Evolutionary conservation across 2,797 vertebrate genomes (phyloP), one percentile per base, ranked within the genome.

Genomic region (Sebastes trivittatus): DNA sequence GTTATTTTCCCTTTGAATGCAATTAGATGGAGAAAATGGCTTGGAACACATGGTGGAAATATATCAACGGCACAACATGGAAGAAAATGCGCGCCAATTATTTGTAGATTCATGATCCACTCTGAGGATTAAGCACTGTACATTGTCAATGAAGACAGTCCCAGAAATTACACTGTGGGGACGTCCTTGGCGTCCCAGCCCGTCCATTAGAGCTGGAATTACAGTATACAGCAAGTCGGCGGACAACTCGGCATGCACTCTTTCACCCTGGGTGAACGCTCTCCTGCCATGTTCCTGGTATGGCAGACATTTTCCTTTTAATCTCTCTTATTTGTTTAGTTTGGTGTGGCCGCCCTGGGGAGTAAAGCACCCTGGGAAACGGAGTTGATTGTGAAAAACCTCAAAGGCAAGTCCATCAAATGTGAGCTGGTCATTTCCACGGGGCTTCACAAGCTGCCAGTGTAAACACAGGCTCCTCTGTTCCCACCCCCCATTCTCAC

Each of bases 21-120:
- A 91, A 85, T 90, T 88, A 84, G 61, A 89, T 56, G 71, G 61
- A 64, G 60, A 87, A 82, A 89, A 88, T 75, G 82, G 70, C 75
- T 90, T 92, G 90, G 91, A 93, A 83, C 80, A 78, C 78, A 77
- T 72, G 79, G 72, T 74, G 82, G 92, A 93, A 92, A 92, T 82
- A 76, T 85, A 90, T 86, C 79, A 72, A 72, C 78, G 63, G 67
- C 81, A 58, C 74, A 86, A 89, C 88, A 86, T 80, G 72, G 85
- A 84, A 76, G 81, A 72, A 88, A 82, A 75, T 65, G 64, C 69
- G 61, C 6, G 11, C 65, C 82, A 80, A 79, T 90, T 87, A 86
- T 87, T 83, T 78, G 80, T 81, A 65, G 75, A 86, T 89, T 62
- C 4, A 49, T 76, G 84, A 75, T 80, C 61, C 72, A 73, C 81